phyloP scores from a whole-genome alignment of 2,888 invertebrate genomes.

The Leucoptera coffeella region DNA sequence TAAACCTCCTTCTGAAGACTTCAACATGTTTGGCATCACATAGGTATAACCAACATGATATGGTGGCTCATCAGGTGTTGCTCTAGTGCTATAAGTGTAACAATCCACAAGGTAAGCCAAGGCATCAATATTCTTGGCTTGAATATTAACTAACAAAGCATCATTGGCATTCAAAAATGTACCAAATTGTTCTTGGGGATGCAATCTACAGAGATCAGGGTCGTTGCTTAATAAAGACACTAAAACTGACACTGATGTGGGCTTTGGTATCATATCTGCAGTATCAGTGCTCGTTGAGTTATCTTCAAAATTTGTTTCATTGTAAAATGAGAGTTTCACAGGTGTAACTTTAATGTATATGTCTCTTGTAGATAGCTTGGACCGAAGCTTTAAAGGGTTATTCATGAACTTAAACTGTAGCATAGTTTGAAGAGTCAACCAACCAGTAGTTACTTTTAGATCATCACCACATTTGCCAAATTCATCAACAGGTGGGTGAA shows the following conservation, averaged over 20 bases:
- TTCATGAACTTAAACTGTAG: conserved; percentile 79
- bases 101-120: conserved; percentile 82
- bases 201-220: conserved; percentile 49
- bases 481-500: conserved; percentile 45
- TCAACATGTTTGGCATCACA: conserved; percentile 77
- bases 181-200: conserved; percentile 78
- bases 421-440: conserved; percentile 78
- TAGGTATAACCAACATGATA: conserved; percentile 87
- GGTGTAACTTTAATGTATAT: conserved; percentile 73
- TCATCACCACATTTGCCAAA: conserved; percentile 62
- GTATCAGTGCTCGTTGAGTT: conserved; percentile 61
- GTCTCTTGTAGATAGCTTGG: conserved; percentile 59
- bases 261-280: conserved; percentile 28
- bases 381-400: conserved; percentile 71
- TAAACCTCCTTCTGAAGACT: conserved; percentile 68
- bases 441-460: conserved; percentile 65
- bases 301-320: conserved; percentile 48
- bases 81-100: conserved; percentile 66
- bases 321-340: conserved; percentile 55
- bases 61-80: conserved; percentile 63
- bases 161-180: conserved; percentile 66
- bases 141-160: conserved; percentile 73
- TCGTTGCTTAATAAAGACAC: conserved; percentile 65
- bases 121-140: conserved; percentile 64
- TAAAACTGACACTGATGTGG: conserved; percentile 49